Percentiles rank a stretch among this genome's conserved stretches.
phyloP scores from a whole-genome alignment of 2,113 vertebrate species.

The Grallaria varia region DNA sequence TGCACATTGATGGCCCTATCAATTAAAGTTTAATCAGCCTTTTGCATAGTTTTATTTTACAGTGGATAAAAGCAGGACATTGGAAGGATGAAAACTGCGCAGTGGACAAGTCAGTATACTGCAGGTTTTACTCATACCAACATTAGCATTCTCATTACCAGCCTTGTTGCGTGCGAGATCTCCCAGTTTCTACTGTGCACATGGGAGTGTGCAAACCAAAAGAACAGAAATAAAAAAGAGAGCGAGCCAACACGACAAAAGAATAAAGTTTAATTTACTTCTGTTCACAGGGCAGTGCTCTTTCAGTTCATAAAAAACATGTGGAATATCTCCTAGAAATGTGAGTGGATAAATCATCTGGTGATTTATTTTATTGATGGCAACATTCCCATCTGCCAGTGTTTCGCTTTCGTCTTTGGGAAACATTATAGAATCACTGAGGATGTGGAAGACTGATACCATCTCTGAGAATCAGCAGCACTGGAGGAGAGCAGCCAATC shows the following conservation, averaged over 20 bases:
- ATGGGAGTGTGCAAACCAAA: background rate
- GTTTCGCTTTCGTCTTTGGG: background rate
- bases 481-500: background rate
- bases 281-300: conserved; percentile 6
- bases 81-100: conserved; percentile 12
- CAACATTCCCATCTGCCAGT: conserved; percentile 28
- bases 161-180: background rate
- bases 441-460: conserved; percentile 10
- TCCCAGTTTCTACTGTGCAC: background rate
- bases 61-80: conserved; percentile 8
- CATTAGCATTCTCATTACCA: background rate
- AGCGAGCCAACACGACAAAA: background rate
- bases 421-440: conserved; percentile 9
- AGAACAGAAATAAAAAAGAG: background rate
- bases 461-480: conserved; percentile 17
- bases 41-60: conserved; percentile 44
- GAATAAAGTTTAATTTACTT: conserved; percentile 32
- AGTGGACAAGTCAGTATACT: conserved; percentile 6
- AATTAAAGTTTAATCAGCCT: conserved; percentile 38
- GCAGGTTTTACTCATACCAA: background rate
- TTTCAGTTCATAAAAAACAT: background rate
- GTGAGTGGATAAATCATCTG: conserved; percentile 18
- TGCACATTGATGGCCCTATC: conserved; percentile 77
- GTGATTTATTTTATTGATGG: conserved; percentile 40
- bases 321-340: conserved; percentile 51